phyloP scores from a whole-genome alignment of 2,797 vertebrate species.

The Carapus acus region DNA sequence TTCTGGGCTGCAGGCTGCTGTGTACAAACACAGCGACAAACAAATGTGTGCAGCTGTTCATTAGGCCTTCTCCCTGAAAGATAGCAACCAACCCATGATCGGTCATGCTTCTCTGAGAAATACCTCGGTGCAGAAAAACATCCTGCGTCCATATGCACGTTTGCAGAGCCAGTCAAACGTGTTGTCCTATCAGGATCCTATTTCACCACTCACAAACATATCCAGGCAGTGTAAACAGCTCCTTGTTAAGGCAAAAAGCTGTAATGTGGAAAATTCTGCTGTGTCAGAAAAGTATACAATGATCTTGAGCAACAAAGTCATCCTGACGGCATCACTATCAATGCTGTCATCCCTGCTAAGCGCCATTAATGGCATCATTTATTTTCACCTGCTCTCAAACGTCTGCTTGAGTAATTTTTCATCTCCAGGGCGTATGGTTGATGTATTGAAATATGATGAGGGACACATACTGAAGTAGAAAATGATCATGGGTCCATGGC shows the following conservation, averaged over 20 bases:
- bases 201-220: not conserved
- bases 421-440: slow-evolving; percentile 1
- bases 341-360: not conserved
- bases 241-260: too few relatives aligned
- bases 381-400: slow-evolving; percentile 2
- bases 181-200: slow-evolving; percentile 7
- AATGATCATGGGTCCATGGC: too few relatives aligned
- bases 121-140: slow-evolving; percentile 41
- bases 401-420: not conserved
- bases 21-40: slow-evolving; percentile 33
- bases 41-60: slow-evolving; percentile 39
- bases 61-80: slow-evolving; percentile 40
- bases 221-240: too few relatives aligned
- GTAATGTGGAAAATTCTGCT: too few relatives aligned
- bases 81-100: slow-evolving; percentile 63
- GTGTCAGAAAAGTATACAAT: too few relatives aligned
- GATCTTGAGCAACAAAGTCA: too few relatives aligned
- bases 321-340: slow-evolving; percentile 5
- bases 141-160: slow-evolving; percentile 4
- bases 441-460: not conserved
- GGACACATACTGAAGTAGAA: not conserved
- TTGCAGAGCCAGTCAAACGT: slow-evolving; percentile 29
- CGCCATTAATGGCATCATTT: slow-evolving; percentile 3
- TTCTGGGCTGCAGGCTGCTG: too few relatives aligned
- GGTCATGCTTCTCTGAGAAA: slow-evolving; percentile 63